Conservation (phyloP, 1,140 invertebrate genomes). For the Thaumatotibia leucotreta region DNA sequence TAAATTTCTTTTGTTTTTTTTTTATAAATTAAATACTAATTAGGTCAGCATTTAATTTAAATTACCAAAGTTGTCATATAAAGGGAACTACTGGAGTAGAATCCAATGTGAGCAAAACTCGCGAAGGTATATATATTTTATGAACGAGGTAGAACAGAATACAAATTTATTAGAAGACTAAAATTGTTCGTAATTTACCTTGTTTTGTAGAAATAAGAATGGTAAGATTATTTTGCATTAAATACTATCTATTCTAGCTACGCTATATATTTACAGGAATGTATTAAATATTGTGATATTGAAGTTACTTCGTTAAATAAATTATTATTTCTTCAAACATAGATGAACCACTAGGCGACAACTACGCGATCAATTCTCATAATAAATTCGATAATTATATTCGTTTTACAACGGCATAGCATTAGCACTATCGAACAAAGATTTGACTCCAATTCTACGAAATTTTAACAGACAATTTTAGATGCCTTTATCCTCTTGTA, state of each 20-base stretch:
- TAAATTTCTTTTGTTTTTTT: background rate
- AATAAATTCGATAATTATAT: background rate
- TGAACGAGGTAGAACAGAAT: slow-evolving; percentile 42
- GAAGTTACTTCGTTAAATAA: background rate
- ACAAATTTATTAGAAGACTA: slow-evolving; percentile 20
- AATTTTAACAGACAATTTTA: background rate
- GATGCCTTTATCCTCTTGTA: background rate
- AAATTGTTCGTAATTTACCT: slow-evolving; percentile 3
- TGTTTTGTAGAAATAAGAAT: background rate
- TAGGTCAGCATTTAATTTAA: background rate
- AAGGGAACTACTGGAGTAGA: slow-evolving; percentile 16
- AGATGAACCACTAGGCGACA: background rate
- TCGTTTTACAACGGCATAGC: background rate
- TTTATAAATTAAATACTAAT: background rate
- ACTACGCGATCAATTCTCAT: background rate
- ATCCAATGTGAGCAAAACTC: slow-evolving; percentile 16
- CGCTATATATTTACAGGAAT: slow-evolving; percentile 51
- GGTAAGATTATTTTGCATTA: background rate
- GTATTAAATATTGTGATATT: slow-evolving; percentile 20
- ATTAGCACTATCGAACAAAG: background rate
- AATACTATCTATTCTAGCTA: slow-evolving; percentile 17
- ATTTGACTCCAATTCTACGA: background rate
- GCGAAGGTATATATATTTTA: background rate
- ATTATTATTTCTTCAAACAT: background rate
- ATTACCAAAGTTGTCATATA: background rate